These are phyloP conservation scores for Dicrurus megarhynchus DNA, from an alignment of 2,113 vertebrate species.

Conservation along the genomic window DNA sequence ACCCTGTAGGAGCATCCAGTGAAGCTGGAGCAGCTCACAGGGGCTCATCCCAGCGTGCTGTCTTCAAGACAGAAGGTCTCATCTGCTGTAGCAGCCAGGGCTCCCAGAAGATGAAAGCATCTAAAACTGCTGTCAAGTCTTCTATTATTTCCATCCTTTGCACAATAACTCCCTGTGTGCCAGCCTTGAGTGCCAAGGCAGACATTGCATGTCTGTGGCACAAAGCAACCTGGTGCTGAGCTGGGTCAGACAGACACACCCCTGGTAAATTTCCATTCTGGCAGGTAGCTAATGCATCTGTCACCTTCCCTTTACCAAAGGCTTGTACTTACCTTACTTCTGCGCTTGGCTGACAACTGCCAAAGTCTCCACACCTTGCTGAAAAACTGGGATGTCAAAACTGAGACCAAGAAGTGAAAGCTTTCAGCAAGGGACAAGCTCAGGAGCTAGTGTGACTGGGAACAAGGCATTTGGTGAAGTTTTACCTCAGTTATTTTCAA, in stretches of 20 bases:
- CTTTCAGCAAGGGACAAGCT: not conserved
- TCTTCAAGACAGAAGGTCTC: not conserved
- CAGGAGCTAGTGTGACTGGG: not conserved
- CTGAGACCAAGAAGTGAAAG: not conserved
- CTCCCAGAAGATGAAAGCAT: not conserved
- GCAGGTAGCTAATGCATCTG: not conserved
- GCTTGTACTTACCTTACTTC: not conserved
- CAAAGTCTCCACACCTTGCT: not conserved
- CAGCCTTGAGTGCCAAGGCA: not conserved
- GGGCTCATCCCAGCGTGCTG: fast-evolving
- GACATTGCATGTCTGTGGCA: fast-evolving
- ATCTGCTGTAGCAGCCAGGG: not conserved
- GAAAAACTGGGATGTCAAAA: not conserved
- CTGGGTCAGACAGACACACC: not conserved
- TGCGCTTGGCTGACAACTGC: not conserved
- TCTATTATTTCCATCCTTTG: not conserved
- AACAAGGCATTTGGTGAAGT: not conserved
- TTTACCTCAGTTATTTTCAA: not conserved
- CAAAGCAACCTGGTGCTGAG: not conserved
- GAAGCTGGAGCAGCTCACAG: not conserved
- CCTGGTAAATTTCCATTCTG: not conserved
- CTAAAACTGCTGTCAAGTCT: not conserved
- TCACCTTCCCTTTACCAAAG: not conserved
- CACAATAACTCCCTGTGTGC: not conserved
- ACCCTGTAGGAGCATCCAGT: not conserved